These are phyloP conservation scores for Vanacampus margaritifer DNA, from an alignment of 2,113 vertebrate genomes.

Conservation along the genomic window DNA sequence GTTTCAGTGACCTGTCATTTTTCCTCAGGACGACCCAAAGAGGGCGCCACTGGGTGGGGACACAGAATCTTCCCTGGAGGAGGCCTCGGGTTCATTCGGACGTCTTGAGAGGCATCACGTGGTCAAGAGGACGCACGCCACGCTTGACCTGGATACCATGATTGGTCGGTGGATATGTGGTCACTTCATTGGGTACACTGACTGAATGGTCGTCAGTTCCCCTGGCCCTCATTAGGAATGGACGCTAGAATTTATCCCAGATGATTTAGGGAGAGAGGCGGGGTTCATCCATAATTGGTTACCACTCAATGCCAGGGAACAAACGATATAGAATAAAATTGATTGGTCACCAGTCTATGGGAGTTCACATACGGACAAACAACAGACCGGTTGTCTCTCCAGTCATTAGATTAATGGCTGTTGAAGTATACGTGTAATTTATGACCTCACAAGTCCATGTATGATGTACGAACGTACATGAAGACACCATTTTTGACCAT, in stretches of 20 bases:
- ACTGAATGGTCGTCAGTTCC: neutral
- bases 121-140: constrained; percentile 22
- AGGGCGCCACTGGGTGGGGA: neutral
- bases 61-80: neutral
- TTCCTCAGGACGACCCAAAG: neutral
- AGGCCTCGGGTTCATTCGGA: constrained; percentile 13
- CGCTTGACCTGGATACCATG: neutral
- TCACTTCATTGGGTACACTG: neutral
- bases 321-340: neutral
- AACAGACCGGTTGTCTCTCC: neutral
- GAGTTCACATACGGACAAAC: neutral
- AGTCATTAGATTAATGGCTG: neutral
- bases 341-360: no score
- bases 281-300: neutral
- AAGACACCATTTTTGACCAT: neutral
- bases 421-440: neutral
- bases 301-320: no score
- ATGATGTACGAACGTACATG: neutral
- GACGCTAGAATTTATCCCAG: neutral
- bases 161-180: neutral
- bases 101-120: constrained; percentile 35
- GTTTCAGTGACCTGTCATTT: neutral
- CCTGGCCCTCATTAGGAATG: no score
- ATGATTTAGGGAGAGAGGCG: neutral
- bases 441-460: neutral